Evolutionary conservation across 2,888 invertebrate genomes (phyloP), one percentile per base, ranked within the genome.

Genomic region (Phragmatobia fuliginosa): DNA sequence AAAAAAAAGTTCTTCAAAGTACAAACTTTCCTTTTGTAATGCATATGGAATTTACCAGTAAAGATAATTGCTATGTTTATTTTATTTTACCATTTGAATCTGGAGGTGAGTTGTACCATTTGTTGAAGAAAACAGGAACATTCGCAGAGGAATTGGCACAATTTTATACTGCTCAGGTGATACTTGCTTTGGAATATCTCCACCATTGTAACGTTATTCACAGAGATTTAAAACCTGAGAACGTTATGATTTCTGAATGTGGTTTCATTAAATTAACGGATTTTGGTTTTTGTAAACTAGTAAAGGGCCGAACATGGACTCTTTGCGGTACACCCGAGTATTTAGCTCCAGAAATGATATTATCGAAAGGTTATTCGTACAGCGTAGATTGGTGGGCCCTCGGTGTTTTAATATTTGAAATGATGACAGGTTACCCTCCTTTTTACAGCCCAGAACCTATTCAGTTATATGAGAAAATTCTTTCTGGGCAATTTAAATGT

Each of bases 241-340:
- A 99, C 89, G 96, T 99, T 75, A 94, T 98, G 75, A 96, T 99
- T 41, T 97, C 97, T 84, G 88, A 90, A 68, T 94, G 94, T 36
- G 98, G 98, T 0, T 98, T 98, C 86, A 88, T 97, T 7, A 96
- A 98, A 94, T 95, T 99, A 64, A 97, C 98, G 7, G 99, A 99
- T 92, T 98, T 99, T 87, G 99, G 99, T 65, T 99, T 99, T 92
- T 97, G 98, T 78, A 99, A 99, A 95, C 91, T 96, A 71, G 92
- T 97, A 67, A 96, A 96, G 76, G 94, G 94, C 10, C 94, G 99
- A 79, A 99, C 99, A 0, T 98, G 98, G 97, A 99, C 98, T 0
- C 90, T 99, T 67, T 99, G 99, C 88, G 99, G 99, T 0, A 99
- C 99, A 0, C 99, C 99, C 0, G 99, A 99, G 91, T 99, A 99